Conservation (phyloP, 2,888 invertebrate species). For the Aspidapion aeneum region DNA sequence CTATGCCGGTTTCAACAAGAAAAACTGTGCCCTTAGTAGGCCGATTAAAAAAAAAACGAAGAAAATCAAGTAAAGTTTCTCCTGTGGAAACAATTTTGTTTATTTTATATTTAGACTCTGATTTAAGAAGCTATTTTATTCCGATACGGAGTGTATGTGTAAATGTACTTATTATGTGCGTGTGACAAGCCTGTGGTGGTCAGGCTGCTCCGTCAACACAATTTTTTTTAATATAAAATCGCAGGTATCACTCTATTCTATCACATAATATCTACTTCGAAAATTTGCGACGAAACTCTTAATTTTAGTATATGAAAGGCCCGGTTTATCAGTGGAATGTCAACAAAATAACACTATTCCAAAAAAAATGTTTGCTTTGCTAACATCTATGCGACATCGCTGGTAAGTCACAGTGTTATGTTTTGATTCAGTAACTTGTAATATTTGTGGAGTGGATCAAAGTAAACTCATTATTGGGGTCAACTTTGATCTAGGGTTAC, state of each 20-base stretch:
- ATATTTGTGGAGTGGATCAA: too few species aligned
- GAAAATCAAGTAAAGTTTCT: not conserved
- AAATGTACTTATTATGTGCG: conserved; percentile 43
- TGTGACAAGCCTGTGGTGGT: conserved; percentile 41
- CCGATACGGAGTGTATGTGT: conserved; percentile 48
- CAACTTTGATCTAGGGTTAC: too few species aligned
- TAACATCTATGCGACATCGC: too few species aligned
- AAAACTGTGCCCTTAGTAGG: conserved; percentile 4
- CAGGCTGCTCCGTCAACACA: conserved; percentile 28
- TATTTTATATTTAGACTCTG: conserved; percentile 33
- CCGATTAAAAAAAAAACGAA: conserved; percentile 12
- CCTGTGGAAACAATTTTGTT: not conserved
- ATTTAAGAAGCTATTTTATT: conserved; percentile 35
- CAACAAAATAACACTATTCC: too few species aligned
- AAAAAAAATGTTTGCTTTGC: too few species aligned
- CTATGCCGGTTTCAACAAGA: not conserved
- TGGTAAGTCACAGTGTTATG: too few species aligned
- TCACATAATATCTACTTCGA: conserved; percentile 28
- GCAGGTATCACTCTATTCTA: conserved; percentile 26
- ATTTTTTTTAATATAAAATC: conserved; percentile 17
- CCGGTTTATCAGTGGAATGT: not conserved
- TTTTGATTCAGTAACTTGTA: too few species aligned
- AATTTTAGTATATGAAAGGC: not conserved
- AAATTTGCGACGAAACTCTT: conserved; percentile 15
- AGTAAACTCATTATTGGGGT: too few species aligned